Evolutionary conservation across 2,888 invertebrate genomes (phyloP).

Genomic region (Drosophila melanocephala): DNA sequence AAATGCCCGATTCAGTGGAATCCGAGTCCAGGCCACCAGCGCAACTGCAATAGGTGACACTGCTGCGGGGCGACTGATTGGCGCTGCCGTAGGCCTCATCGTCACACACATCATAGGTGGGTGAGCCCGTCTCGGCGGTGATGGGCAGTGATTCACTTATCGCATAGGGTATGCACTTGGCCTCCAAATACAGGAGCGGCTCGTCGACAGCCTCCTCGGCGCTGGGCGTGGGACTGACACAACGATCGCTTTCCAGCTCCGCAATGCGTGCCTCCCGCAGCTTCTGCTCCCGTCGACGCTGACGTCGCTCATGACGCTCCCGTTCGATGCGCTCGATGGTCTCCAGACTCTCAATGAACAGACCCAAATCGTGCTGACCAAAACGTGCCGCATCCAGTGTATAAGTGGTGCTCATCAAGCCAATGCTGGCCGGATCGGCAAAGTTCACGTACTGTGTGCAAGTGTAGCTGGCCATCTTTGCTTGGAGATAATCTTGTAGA

Average conservation of each 20-base stretch:
- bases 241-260: slow-evolving; percentile 38
- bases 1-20: slow-evolving; percentile 49
- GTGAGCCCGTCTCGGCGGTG: neutral
- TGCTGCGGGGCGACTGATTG: slow-evolving; percentile 54
- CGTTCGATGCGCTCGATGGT: slow-evolving; percentile 69
- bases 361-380: slow-evolving; percentile 53
- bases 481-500: neutral
- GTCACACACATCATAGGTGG: slow-evolving; percentile 57
- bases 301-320: slow-evolving; percentile 58
- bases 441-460: slow-evolving; percentile 56
- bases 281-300: slow-evolving; percentile 38
- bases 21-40: slow-evolving; percentile 48
- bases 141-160: slow-evolving; percentile 31
- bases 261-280: slow-evolving; percentile 42
- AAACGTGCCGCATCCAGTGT: slow-evolving; percentile 60
- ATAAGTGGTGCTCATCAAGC: slow-evolving; percentile 35
- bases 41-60: slow-evolving; percentile 66
- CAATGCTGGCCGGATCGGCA: slow-evolving; percentile 8
- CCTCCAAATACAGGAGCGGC: slow-evolving; percentile 57
- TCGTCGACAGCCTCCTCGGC: slow-evolving; percentile 69
- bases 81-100: slow-evolving; percentile 69
- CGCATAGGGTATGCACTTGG: slow-evolving; percentile 66
- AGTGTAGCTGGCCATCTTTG: slow-evolving; percentile 45
- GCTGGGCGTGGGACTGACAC: slow-evolving; percentile 63
- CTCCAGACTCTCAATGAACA: slow-evolving; percentile 78